Conservation (phyloP, 2,113 vertebrate species). For the Corydoras maculifer region DNA sequence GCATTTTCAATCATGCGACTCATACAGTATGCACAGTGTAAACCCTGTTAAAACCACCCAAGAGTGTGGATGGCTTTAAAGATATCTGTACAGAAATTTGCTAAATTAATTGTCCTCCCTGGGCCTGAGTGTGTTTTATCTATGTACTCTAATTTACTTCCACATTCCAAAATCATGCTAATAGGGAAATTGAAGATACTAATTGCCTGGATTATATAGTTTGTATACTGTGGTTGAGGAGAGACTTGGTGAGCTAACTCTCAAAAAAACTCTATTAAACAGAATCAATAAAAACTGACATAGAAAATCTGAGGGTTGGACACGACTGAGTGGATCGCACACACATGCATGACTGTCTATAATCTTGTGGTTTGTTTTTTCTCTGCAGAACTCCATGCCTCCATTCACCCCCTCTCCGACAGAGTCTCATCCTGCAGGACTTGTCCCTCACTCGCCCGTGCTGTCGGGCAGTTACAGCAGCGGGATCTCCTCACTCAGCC, state of each 20-base stretch:
- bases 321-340: no score
- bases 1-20: neutral
- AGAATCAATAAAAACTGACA: no score
- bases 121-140: no score
- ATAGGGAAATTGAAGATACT: no score
- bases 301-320: no score
- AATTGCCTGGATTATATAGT: no score
- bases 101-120: slow-evolving; percentile 10
- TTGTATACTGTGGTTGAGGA: no score
- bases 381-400: slow-evolving; percentile 71
- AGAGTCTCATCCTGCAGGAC: slow-evolving; percentile 82
- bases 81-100: slow-evolving; percentile 2
- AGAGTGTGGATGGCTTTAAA: neutral
- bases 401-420: slow-evolving; percentile 90
- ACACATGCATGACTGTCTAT: neutral
- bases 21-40: slow-evolving; percentile 1
- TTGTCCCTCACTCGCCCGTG: slow-evolving; percentile 83
- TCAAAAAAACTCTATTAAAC: no score
- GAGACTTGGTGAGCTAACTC: no score
- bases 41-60: neutral
- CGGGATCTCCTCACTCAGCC: slow-evolving; percentile 92
- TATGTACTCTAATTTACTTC: no score
- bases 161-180: no score
- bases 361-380: slow-evolving; percentile 6
- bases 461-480: slow-evolving; percentile 96